phyloP scores from a whole-genome alignment of 2,888 invertebrate species.

The Syrista parreyssii region DNA sequence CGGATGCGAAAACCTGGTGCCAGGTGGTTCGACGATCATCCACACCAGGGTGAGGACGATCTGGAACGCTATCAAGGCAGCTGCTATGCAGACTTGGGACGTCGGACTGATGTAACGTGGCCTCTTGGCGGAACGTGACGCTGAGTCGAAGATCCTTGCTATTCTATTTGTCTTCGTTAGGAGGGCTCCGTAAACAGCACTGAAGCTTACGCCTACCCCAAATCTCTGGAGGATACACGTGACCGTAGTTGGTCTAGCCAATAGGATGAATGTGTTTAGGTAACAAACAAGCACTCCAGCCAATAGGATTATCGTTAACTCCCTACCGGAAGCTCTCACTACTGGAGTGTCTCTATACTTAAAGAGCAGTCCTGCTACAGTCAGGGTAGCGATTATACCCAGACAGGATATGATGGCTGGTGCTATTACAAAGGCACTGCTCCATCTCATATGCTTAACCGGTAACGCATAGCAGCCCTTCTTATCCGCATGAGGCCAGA shows the following conservation, averaged over 20 bases:
- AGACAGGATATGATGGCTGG: conserved; percentile 74
- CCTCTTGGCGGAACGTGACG: conserved; percentile 72
- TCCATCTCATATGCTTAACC: conserved; percentile 75
- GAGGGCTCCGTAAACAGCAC: conserved; percentile 74
- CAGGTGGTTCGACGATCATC: conserved; percentile 76
- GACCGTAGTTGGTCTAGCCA: conserved; percentile 70
- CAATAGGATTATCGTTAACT: conserved; percentile 74
- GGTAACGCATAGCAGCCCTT: conserved; percentile 73
- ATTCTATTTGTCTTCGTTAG: conserved; percentile 76
- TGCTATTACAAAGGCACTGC: conserved; percentile 73
- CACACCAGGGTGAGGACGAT: conserved; percentile 73
- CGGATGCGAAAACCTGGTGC: conserved; percentile 70
- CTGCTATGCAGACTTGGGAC: conserved; percentile 73
- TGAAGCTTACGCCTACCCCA: conserved; percentile 75
- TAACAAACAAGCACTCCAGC: conserved; percentile 74
- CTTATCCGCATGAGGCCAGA: conserved; percentile 74
- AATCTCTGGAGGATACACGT: conserved; percentile 74
- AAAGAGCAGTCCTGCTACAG: conserved; percentile 73
- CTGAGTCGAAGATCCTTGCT: conserved; percentile 74
- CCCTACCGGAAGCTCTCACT: conserved; percentile 73
- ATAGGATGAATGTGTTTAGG: conserved; percentile 72
- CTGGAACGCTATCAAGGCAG: conserved; percentile 70
- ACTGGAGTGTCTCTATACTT: conserved; percentile 76
- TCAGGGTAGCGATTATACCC: conserved; percentile 72
- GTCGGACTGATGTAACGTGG: conserved; percentile 76